Evolutionary conservation across 64 coral and sea anemone species (phyloP), one percentile per base, ranked within the genome.

Genomic region (Acropora yongei): DNA sequence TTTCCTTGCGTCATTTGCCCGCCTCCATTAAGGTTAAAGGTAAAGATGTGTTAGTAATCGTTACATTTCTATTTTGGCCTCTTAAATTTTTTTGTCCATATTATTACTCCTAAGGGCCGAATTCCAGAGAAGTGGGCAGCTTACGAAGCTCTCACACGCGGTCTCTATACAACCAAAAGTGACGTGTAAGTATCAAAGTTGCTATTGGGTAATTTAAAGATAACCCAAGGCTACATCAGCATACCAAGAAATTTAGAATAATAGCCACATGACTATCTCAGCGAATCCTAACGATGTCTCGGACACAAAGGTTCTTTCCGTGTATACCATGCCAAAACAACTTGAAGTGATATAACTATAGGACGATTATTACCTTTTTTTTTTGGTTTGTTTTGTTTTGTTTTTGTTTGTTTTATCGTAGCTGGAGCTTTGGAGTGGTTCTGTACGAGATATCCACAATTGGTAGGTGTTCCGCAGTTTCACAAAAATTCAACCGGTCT

Each of bases 361-460:
- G 30, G 30, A 30, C 30, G 30, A 30, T 30, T 30, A 30, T 30
- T 30, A 30, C 30, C 0, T 30, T 30, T 30, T 30, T 30, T 30
- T 30, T 30, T 30, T 30, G 30, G n/a, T 74, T 18, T 40, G 30
- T 30, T 30, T 30, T 30, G n/a, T n/a, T n/a, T n/a, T n/a, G n/a
- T n/a, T n/a, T n/a, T n/a, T n/a, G n/a, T n/a, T n/a, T n/a, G n/a
- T 61, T 67, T 19, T 5, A 3, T 44, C 63, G 16, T 30, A 97
- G 95, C n/a, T 97, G 95, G 95, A 97, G 95, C 55, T 97, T 91
- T 93, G 95, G 95, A 41, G 89, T 97, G 17, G 66, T 94, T 4
- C 73, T 97, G 13, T 97, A 94, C 49, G 95, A 97, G 72, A 97
- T 97, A 39, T 97, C 83, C 50, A 94, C 89, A 2, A 91, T 97